Evolutionary conservation across 2,113 vertebrate species (phyloP).

Genomic region (Boulengeromyrus knoepffleri): DNA sequence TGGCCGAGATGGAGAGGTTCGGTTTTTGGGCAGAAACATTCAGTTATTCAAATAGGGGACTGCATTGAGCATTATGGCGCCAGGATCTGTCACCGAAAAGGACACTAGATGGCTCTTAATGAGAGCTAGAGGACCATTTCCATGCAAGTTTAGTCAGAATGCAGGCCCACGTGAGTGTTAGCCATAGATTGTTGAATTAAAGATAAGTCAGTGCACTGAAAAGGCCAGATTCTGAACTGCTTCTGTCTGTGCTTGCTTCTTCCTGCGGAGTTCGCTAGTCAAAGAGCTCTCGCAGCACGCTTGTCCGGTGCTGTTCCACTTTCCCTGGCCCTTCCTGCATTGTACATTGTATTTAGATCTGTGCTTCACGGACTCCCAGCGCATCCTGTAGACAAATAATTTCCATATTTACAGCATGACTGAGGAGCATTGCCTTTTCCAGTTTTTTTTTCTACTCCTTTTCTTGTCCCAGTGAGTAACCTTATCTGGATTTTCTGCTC

Average conservation of each 20-base stretch:
- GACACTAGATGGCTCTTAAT: constrained; percentile 33
- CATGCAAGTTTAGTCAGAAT: constrained; percentile 28
- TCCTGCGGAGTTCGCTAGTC: not conserved
- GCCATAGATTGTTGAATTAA: constrained; percentile 31
- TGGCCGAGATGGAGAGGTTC: constrained; percentile 38
- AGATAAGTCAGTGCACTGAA: constrained; percentile 27
- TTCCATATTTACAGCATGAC: not conserved
- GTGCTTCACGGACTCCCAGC: not conserved
- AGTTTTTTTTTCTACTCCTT: not conserved
- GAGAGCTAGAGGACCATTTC: constrained; percentile 33
- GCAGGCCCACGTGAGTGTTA: constrained; percentile 26
- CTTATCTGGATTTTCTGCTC: not conserved
- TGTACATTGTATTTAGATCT: not conserved
- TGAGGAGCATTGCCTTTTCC: not conserved
- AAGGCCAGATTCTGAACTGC: not conserved
- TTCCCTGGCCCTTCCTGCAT: not conserved
- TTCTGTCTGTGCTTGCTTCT: not conserved
- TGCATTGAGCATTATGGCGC: constrained; percentile 33
- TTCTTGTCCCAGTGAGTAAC: not conserved
- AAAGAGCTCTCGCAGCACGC: not conserved
- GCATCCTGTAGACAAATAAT: not conserved
- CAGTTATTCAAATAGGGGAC: constrained; percentile 34
- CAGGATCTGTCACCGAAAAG: constrained; percentile 39
- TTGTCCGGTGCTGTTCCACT: not conserved
- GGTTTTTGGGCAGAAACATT: constrained; percentile 40